These are phyloP conservation scores for Diploscapter pachys DNA, from an alignment of 1,140 invertebrate genomes.

Conservation along the genomic window DNA sequence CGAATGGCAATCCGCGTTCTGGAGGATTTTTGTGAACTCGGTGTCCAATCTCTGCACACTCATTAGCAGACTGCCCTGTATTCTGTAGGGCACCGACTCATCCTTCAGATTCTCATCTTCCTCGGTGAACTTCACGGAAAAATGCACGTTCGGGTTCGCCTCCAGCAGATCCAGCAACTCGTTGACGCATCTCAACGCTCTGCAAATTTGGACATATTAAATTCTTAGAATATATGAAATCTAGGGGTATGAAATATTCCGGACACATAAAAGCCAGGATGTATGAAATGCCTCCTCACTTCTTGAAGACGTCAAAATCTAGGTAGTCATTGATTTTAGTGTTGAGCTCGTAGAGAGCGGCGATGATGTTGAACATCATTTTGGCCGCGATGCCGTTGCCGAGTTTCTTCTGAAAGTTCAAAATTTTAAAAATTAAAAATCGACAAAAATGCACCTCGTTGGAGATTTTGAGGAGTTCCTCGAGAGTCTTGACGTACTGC, in stretches of 20 bases:
- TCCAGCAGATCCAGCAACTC: constrained; percentile 63
- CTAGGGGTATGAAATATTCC: too few species aligned
- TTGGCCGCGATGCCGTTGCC: constrained; percentile 83
- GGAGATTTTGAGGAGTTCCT: constrained; percentile 80
- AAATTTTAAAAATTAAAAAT: neutral
- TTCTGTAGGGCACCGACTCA: constrained; percentile 58
- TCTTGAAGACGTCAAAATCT: constrained; percentile 91
- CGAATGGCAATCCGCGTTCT: constrained; percentile 90
- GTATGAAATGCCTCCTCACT: constrained; percentile 61
- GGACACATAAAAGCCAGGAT: neutral
- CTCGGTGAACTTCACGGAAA: constrained; percentile 81
- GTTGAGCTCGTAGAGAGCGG: constrained; percentile 96
- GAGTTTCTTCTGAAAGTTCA: constrained; percentile 70
- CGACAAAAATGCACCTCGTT: constrained; percentile 62
- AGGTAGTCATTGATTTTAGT: constrained; percentile 94
- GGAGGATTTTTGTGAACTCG: constrained; percentile 92
- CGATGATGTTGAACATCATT: constrained; percentile 87
- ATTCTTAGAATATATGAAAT: too few species aligned
- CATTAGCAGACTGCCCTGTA: constrained; percentile 69
- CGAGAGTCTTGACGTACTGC: constrained; percentile 71
- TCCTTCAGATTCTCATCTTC: constrained; percentile 80
- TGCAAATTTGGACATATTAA: constrained; percentile 45
- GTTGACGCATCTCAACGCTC: constrained; percentile 62
- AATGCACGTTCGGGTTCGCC: constrained; percentile 63
- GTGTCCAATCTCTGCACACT: constrained; percentile 69